Base-by-base conservation (phyloP, 2,797 vertebrate genomes). In the Sebastes hubbsi region DNA sequence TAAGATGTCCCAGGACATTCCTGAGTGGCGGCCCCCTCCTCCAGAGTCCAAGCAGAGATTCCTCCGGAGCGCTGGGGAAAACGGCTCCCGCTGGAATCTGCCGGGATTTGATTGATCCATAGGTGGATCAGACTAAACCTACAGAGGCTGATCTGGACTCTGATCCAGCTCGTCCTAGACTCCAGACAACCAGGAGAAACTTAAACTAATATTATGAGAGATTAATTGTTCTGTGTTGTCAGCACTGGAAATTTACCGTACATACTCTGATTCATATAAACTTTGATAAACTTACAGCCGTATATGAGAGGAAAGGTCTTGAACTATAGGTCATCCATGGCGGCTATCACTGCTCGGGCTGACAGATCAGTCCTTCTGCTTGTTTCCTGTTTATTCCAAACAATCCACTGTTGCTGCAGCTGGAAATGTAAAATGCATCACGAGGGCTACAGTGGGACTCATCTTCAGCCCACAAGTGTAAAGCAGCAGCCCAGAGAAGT, bases 1-100 rank as follows among this genome's bases (percentile, higher is more conserved):
- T 94, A 93, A 91, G 75, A 81, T 75, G 85, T 89, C 74, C 77
- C 55, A 78, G 88, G 81, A 92, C 91, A 94, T 95, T 94, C 90
- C 92, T 83, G 67, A 88, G 72, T 77, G 75, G 54, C 24, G 49
- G 68, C 71, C 72, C 87, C 72, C 81, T 81, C 84, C 84, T 91
- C 46, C 71, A 77, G 76, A 78, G 78, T 76, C 60, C 13, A 1
- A 65, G 78, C 75, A 66, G 68, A 83, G 70, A 87, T 88, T 87
- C 78, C 63, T 86, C 72, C 46, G 18, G 52, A 83, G 76, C 16
- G 34, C 74, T 42, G 69, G 61, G 59, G 81, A 85, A 88, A 88
- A 87, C 59, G 3, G 80, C 63, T 85, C 82, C 73, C 10, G 34
- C 76, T 85, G 82, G 81, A 91, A 90, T 88, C 54, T 49, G 81